Conservation (phyloP, 2,113 vertebrate species). For the Pungitius pungitius region DNA sequence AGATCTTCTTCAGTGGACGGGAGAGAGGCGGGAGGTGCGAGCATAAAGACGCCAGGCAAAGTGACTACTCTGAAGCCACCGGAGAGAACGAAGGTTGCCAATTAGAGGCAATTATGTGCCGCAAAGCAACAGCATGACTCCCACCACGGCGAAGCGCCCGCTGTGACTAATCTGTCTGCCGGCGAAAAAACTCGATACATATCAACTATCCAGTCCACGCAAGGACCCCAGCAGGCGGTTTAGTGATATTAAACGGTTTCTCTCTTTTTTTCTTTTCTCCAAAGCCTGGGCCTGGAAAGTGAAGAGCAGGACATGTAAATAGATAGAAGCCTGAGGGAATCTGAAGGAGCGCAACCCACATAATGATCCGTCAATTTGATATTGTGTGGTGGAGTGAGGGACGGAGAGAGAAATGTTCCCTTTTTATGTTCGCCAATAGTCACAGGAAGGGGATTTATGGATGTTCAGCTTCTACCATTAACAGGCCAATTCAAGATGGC, state of each 20-base stretch:
- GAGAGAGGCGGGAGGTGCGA: conserved; percentile 6
- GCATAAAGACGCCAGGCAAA: conserved; percentile 24
- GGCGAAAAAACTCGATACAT: conserved; percentile 21
- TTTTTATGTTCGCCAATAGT: conserved; percentile 56
- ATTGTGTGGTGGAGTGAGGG: conserved; percentile 53
- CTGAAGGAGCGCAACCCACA: conserved; percentile 59
- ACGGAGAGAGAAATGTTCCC: conserved; percentile 29
- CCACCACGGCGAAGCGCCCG: conserved; percentile 32
- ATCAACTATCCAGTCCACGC: conserved; percentile 36
- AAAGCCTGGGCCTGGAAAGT: conserved; percentile 35
- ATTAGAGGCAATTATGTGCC: conserved; percentile 55
- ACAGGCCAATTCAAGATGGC: conserved; percentile 44
- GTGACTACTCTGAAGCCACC: conserved; percentile 25
- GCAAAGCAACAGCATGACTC: conserved; percentile 41
- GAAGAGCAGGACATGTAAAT: conserved; percentile 69
- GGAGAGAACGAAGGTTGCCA: conserved; percentile 47
- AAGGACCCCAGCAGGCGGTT: conserved; percentile 39
- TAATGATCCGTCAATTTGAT: conserved; percentile 74
- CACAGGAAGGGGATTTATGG: conserved; percentile 41
- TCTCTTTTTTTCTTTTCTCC: conserved; percentile 34
- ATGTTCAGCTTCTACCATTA: conserved; percentile 50
- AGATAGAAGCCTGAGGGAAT: conserved; percentile 68
- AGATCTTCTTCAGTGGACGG: not conserved
- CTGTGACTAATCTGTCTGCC: conserved; percentile 39
- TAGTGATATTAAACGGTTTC: conserved; percentile 40